Evolutionary conservation across 2,888 invertebrate species (phyloP), one percentile per base, ranked within the genome.

Genomic region (Horisme vitalbata): DNA sequence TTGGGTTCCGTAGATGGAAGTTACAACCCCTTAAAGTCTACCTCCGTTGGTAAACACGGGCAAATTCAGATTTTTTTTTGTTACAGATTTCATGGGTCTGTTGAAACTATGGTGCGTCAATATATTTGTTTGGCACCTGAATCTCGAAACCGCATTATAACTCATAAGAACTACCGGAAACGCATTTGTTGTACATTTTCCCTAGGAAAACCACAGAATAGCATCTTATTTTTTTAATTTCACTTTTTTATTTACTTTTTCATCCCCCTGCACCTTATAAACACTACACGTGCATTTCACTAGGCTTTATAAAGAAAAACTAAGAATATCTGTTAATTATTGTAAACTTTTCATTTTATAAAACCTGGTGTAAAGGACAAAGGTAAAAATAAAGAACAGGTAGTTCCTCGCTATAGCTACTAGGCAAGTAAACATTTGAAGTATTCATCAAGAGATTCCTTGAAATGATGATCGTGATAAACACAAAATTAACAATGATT

Each of bases 341-440:
- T 6, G 6, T 18, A n/a, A n/a, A 6, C 18, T 18, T 18, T 18
- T 18, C 18, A 18, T 18, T 20, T 18, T 76, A 75, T 68, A 82
- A 84, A 83, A 79, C 78, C 83, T 83, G 82, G 73, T 69, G 71
- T 52, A 61, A 71, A 71, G 70, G 79, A 75, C 68, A 74, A 58
- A 83, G 76, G 79, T 79, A 75, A 74, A 76, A 1, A 76, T 71
- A 71, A 71, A 79, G 65, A 78, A 72, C 63, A 76, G 71, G 70
- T 75, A 77, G 75, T 72, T 85, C 76, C 55, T 72, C 87, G 89
- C 89, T 86, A 88, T 88, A 89, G 88, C 88, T 89, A 88, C 88
- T 86, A 83, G 80, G 89, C 88, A 89, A 89, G 89, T 89, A 77
- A 71, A 85, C 83, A 85, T 72, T 67, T 71, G 63, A 71, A 70